Percentiles rank a stretch among this genome's conserved stretches.
These are phyloP conservation scores for Muraenolepis orangiensis DNA, from an alignment of 2,797 vertebrate genomes.

Conservation along the genomic window DNA sequence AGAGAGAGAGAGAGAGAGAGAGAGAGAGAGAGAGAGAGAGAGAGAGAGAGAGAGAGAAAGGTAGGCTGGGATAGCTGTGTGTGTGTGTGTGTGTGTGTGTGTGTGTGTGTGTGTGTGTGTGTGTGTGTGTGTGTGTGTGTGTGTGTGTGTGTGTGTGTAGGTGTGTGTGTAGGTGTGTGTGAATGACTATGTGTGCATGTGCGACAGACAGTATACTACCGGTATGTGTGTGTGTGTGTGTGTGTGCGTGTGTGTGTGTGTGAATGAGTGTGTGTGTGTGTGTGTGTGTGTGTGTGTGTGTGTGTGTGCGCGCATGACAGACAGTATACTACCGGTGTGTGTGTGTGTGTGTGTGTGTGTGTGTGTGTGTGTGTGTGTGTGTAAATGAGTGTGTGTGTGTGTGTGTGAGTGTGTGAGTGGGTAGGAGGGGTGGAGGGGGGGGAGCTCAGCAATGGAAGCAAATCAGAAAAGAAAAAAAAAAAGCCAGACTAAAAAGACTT, in stretches of 20 bases:
- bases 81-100: constrained; percentile 25
- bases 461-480: constrained; percentile 21
- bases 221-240: constrained; percentile 1
- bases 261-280: too few species aligned
- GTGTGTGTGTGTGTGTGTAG: constrained; percentile 6
- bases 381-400: neutral
- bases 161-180: constrained; percentile 7
- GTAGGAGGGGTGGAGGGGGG: constrained; percentile 43
- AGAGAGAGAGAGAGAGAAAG: constrained; percentile 15
- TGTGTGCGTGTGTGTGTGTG: neutral
- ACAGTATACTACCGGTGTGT: constrained; percentile 1
- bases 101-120: constrained; percentile 22
- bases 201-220: too few species aligned
- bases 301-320: neutral
- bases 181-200: constrained; percentile 1
- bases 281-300: too few species aligned
- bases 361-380: too few species aligned
- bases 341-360: constrained; percentile 10
- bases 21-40: constrained; percentile 12
- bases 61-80: constrained; percentile 20
- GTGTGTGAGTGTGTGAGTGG: constrained; percentile 3
- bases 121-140: constrained; percentile 23
- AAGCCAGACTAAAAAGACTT: constrained; percentile 7
- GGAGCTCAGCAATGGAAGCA: constrained; percentile 47
- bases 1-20: constrained; percentile 19